Base-by-base conservation (phyloP, 1,140 invertebrate species). In the Prorops nasuta region DNA sequence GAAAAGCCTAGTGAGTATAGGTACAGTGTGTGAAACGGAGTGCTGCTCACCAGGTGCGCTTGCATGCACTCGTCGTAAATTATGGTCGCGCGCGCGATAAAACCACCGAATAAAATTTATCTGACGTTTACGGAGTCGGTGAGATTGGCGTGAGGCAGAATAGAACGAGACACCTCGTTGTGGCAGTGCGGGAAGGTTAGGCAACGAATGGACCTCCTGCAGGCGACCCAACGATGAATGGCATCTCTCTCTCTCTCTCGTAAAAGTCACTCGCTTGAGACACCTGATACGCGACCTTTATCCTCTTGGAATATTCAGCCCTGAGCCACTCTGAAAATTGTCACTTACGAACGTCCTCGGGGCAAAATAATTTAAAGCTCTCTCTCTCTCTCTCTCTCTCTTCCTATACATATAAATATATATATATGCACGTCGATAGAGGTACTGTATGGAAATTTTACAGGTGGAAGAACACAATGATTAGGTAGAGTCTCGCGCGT, bases 31-130 rank as follows among this genome's bases (percentile, higher is more conserved):
- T n/a, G n/a, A n/a, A n/a, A n/a, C n/a, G n/a, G n/a, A n/a, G n/a
- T n/a, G n/a, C n/a, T n/a, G n/a, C n/a, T n/a, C n/a, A n/a, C n/a
- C n/a, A n/a, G n/a, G n/a, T n/a, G n/a, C n/a, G n/a, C n/a, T n/a
- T n/a, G n/a, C n/a, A n/a, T n/a, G 46, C 20, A 18, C 48, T 49
- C 42, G 51, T 34, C 51, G 61, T 76, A 74, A 76, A 75, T 76
- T 71, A 71, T 63, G 42, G 56, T 56, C 46, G 42, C 46, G 45
- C 41, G 44, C 38, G 49, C 28, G 47, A 52, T 54, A 50, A 59
- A 39, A 65, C 51, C 67, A 63, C 55, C 64, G 69, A 69, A 72
- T 72, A 66, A 71, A 74, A 74, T 74, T 74, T 74, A 73, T 60
- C 67, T 61, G 71, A 72, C 68, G 66, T 74, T 74, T 71, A 72